Evolutionary conservation across 2,888 invertebrate genomes (phyloP), one percentile per base, ranked within the genome.

Genomic region (Embidobia sp.): DNA sequence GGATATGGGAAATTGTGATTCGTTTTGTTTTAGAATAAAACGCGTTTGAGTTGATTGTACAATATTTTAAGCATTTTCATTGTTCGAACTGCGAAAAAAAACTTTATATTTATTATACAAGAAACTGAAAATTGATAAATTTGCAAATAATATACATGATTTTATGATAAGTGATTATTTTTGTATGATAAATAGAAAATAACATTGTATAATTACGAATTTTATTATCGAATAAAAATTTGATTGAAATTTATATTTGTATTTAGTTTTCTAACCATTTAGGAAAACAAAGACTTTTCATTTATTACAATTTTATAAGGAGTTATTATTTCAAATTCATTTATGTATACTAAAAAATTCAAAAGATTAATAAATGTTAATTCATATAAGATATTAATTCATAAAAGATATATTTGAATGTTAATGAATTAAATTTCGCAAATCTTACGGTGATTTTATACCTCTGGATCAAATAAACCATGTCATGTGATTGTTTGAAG

Each of bases 151-250:
- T 73, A 63, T 51, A 48, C 61, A 61, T 67, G 55, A 59, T 61
- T 74, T 75, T 63, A 55, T 27, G 16, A 74, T 61, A 61, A 75
- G 74, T 67, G 55, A 75, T 75, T 75, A 75, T 75, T 75, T 75
- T 75, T 75, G 67, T 75, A 75, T 75, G 55, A 67, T 48, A 75
- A 74, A 75, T 31, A 31, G 59, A 18, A 44, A 66, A 55, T 42
- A 66, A 75, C 42, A 53, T 67, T 75, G 61, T 75, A 67, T 33
- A 75, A 75, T 61, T 55, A 74, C 31, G 66, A 74, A 75, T 75
- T 67, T 75, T 75, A 67, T 66, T 67, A 66, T 66, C 66, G 66
- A 74, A 66, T 74, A 67, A 67, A 74, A 67, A 74, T 53, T 67
- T 66, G 59, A 74, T 59, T 66, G 57, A 66, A 66, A 48, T 49